A percentile compares a stretch with the other conserved stretches of the same genome.
phyloP scores from a whole-genome alignment of 92 coral and sea anemone genomes.

The Actinostola sp. region DNA sequence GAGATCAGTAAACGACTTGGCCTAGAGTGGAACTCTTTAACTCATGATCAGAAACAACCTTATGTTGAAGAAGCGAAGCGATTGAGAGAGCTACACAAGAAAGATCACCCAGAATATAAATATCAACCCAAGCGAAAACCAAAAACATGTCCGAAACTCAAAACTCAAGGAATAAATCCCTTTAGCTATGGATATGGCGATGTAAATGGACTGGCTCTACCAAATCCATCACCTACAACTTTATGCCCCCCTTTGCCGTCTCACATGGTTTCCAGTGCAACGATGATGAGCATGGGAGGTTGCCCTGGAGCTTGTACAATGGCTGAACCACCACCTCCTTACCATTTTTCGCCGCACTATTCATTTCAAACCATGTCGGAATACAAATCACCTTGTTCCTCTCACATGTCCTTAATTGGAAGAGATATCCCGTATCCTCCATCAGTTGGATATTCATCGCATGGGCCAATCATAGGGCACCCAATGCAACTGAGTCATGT shows the following conservation, averaged over 20 bases:
- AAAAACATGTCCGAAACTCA: constrained; percentile 78
- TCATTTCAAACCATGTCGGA: constrained; percentile 63
- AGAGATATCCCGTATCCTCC: constrained; percentile 66
- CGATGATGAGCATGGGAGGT: constrained; percentile 66
- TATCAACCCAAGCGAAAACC: constrained; percentile 98
- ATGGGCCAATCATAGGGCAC: constrained; percentile 70
- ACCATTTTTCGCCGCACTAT: constrained; percentile 78
- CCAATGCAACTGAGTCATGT: constrained; percentile 69
- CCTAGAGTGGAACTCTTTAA: constrained; percentile 93
- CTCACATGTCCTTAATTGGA: constrained; percentile 69
- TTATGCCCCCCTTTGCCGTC: constrained; percentile 79
- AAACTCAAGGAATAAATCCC: constrained; percentile 78
- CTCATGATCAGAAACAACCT: constrained; percentile 92
- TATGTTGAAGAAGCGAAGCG: constrained; percentile 95
- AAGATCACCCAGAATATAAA: constrained; percentile 96
- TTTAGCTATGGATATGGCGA: constrained; percentile 76
- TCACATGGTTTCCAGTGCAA: constrained; percentile 72
- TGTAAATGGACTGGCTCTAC: constrained; percentile 72
- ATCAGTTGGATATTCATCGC: constrained; percentile 72
- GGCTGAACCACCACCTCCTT: constrained; percentile 84
- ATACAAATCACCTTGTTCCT: constrained; percentile 67
- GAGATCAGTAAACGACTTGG: constrained; percentile 99
- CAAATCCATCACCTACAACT: constrained; percentile 79
- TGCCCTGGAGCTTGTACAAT: constrained; percentile 75
- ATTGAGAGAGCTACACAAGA: constrained; percentile 90